Evolutionary conservation across 2,797 vertebrate genomes (phyloP).

Genomic region (Sebastes iracundus): DNA sequence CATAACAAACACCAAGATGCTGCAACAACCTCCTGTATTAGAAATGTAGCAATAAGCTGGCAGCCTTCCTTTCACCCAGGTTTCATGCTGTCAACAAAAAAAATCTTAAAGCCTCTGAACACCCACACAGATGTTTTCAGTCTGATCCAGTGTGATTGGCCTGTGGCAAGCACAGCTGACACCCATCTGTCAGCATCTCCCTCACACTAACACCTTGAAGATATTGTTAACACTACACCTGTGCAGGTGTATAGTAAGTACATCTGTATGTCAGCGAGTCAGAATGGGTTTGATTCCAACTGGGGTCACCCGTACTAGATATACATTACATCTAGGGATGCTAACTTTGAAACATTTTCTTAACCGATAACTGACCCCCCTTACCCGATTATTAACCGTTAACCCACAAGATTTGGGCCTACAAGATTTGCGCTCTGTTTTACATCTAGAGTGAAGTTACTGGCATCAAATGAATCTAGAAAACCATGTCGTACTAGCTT

Average conservation of each 20-base stretch:
- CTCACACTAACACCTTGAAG: conserved; percentile 8
- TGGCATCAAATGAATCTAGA: too few relatives aligned
- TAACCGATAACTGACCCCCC: too few relatives aligned
- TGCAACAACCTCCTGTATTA: not conserved
- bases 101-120: not conserved
- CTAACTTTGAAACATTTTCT: too few relatives aligned
- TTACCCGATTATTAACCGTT: too few relatives aligned
- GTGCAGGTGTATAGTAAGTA: not conserved
- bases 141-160: not conserved
- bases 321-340: not conserved
- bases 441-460: too few relatives aligned
- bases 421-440: too few relatives aligned
- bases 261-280: not conserved
- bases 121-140: not conserved
- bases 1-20: not conserved
- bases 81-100: conserved; percentile 41
- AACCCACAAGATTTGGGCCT: too few relatives aligned
- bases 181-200: conserved; percentile 37
- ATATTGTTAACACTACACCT: not conserved
- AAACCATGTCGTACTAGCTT: too few relatives aligned
- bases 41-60: not conserved
- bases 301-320: not conserved
- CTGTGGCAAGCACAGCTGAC: conserved; percentile 25
- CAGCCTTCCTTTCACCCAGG: conserved; percentile 7
- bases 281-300: too few relatives aligned